Percentiles rank a stretch among this genome's conserved stretches.
Conservation (phyloP, 2,113 vertebrate genomes). For the Lanius ludovicianus region DNA sequence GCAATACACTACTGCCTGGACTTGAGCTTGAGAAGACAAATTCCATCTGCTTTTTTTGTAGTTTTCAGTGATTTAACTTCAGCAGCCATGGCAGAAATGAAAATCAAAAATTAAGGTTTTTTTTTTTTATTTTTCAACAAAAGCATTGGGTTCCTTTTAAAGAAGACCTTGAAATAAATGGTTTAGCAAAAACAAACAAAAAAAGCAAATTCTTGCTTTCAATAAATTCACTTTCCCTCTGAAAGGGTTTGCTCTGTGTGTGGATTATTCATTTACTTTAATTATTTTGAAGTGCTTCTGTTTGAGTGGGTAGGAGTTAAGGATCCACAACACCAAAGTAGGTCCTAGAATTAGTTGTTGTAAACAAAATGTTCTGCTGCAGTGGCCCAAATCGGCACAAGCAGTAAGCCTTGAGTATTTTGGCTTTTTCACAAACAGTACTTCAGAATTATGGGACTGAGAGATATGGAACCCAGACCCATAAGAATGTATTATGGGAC, state of each 20-base stretch:
- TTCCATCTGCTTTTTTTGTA: not conserved
- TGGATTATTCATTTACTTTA: conserved; percentile 43
- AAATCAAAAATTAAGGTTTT: not conserved
- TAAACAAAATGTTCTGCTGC: conserved; percentile 7
- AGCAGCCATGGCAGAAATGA: not conserved
- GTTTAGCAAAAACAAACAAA: not conserved
- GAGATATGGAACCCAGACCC: not conserved
- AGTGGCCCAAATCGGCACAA: not conserved
- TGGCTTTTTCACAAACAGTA: not conserved
- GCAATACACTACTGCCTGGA: not conserved
- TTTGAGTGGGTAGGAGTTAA: conserved; percentile 27
- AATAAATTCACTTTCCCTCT: conserved; percentile 18
- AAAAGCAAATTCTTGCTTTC: not conserved
- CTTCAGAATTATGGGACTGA: not conserved
- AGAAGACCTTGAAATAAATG: conserved; percentile 16
- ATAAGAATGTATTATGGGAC: not conserved
- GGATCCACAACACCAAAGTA: conserved; percentile 25
- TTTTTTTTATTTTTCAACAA: conserved; percentile 3
- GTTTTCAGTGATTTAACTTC: not conserved
- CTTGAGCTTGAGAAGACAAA: not conserved
- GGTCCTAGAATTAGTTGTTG: not conserved
- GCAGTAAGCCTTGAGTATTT: not conserved
- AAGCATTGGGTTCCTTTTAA: conserved; percentile 13
- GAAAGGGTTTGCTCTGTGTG: conserved; percentile 4
- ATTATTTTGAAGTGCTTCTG: conserved; percentile 38